Evolutionary conservation across 2,888 invertebrate species (phyloP), one percentile per base, ranked within the genome.

Genomic region (Lasius fuliginosus): DNA sequence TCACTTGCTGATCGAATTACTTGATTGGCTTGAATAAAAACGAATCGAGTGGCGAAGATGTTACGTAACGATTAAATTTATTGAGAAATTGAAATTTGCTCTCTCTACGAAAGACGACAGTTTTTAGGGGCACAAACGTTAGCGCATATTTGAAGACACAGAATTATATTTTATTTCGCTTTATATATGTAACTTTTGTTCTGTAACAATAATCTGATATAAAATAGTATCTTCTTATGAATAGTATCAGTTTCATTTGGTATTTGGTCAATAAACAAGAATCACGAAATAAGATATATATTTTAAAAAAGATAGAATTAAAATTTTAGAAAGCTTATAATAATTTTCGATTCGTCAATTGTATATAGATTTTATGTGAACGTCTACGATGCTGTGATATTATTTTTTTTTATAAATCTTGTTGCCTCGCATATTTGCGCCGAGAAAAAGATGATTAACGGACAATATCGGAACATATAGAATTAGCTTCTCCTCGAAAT

Each of bases 1-100:
- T 23, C 64, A 75, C 36, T 64, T 23, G 40, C 12, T 27, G 53
- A 77, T 75, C 49, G 23, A 77, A 56, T 68, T 77, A 56, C 67
- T n/a, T 40, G 49, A 65, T 36, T 49, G 27, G 23, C 33, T 64
- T 12, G 40, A 77, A 40, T 8, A 40, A 23, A 56, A 77, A 53
- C 27, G 53, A 77, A n/a, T 56, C 40, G 30, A n/a, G 27, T n/a
- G 18, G 40, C 77, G 56, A 56, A 30, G 23, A 4, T 1, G 68
- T 77, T 68, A n/a, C 36, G 27, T 23, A 56, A 40, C 15, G 36
- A 30, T 67, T 67, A 53, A 65, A 49, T 23, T 62, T 9, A 33
- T 49, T 33, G 27, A 23, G 12, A 67, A 30, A 40, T 9, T 40
- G n/a, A 76, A 67, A 56, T 68, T 12, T n/a, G 9, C 12, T 74